Evolutionary conservation across 1,140 invertebrate genomes (phyloP).

Genomic region (Hypsibius dujardini): DNA sequence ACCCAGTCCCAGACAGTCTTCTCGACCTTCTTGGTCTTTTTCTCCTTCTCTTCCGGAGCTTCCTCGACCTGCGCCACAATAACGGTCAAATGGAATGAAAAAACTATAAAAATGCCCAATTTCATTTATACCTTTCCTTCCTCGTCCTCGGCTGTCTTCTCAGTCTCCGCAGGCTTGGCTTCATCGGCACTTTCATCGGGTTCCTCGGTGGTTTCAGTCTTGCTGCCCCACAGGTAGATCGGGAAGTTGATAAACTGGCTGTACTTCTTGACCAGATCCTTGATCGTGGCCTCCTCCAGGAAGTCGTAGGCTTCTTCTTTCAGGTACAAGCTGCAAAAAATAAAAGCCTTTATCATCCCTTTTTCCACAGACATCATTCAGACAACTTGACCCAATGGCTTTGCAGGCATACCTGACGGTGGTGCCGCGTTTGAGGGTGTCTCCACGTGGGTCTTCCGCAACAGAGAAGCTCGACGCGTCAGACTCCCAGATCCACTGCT

Average conservation of each 20-base stretch:
- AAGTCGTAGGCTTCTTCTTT: constrained; percentile 95
- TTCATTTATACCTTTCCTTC: constrained; percentile 31
- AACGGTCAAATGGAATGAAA: constrained; percentile 25
- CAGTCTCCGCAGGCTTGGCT: constrained; percentile 38
- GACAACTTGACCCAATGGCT: constrained; percentile 1
- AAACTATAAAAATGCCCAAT: constrained; percentile 23
- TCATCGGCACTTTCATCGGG: constrained; percentile 43
- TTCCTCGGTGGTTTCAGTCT: constrained; percentile 70
- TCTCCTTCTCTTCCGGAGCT: constrained; percentile 50
- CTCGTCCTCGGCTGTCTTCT: constrained; percentile 37
- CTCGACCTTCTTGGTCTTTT: constrained; percentile 77
- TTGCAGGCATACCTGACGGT: constrained; percentile 39
- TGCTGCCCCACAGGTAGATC: constrained; percentile 88
- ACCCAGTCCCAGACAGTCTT: constrained; percentile 99
- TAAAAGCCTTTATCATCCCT: constrained; percentile 20
- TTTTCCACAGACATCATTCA: not conserved
- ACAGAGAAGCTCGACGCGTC: constrained; percentile 73
- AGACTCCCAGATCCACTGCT: constrained; percentile 95
- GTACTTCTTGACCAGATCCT: constrained; percentile 82
- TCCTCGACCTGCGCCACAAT: constrained; percentile 38
- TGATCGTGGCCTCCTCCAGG: constrained; percentile 74
- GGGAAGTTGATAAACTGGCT: constrained; percentile 99
- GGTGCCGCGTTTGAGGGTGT: constrained; percentile 72
- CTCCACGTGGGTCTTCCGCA: constrained; percentile 75
- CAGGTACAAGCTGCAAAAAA: constrained; percentile 52